Evolutionary conservation across 35 echinoderm and acorn worm species (phyloP).

Genomic region (Heliocidaris erythrogramma): DNA sequence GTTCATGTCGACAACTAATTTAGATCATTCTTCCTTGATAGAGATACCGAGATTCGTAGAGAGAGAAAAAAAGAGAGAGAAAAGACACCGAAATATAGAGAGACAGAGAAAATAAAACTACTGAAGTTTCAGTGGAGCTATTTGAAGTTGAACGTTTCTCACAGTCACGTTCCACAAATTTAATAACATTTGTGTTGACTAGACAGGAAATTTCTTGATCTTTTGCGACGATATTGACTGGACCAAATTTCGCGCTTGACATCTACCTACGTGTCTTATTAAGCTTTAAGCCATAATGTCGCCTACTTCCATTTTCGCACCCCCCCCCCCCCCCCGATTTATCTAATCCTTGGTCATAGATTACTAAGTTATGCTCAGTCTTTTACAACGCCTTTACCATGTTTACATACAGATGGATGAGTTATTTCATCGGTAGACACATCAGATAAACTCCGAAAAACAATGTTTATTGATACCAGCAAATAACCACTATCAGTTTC

Average conservation of each 20-base stretch:
- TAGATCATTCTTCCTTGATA: background rate
- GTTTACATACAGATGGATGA: background rate
- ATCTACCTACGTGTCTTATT: background rate
- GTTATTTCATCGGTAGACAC: too few species aligned
- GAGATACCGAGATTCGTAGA: background rate
- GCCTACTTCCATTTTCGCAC: background rate
- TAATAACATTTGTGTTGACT: slow-evolving; percentile 12
- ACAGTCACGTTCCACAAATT: background rate
- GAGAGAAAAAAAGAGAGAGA: background rate
- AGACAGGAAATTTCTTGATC: slow-evolving; percentile 10
- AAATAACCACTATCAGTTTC: too few species aligned
- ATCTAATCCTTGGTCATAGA: background rate
- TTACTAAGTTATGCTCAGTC: background rate
- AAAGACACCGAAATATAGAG: background rate
- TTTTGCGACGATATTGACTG: background rate
- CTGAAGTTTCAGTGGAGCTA: background rate
- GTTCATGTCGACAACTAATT: background rate
- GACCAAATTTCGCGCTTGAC: background rate
- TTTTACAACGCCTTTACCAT: background rate
- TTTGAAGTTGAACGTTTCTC: background rate
- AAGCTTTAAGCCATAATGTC: background rate
- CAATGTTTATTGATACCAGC: too few species aligned
- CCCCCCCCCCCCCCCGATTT: background rate
- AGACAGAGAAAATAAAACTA: background rate
- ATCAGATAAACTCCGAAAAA: background rate